Evolutionary conservation across 2,797 vertebrate species (phyloP).

Genomic region (Gymnoscopelus braueri): DNA sequence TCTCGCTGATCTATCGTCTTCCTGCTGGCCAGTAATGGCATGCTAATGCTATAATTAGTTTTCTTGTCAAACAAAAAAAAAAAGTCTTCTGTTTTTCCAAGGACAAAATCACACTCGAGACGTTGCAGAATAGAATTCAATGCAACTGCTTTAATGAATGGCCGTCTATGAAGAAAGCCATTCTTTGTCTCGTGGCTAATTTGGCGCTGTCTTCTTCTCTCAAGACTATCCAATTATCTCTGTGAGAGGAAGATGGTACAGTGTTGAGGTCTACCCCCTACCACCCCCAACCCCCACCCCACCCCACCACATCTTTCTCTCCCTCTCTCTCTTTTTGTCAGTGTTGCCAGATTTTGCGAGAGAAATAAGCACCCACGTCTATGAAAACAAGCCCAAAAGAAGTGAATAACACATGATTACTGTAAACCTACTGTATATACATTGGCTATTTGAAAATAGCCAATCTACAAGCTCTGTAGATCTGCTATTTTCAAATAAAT

Average conservation of each 20-base stretch:
- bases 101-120: slow-evolving; percentile 37
- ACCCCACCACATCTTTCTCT: not conserved
- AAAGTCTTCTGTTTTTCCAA: slow-evolving; percentile 38
- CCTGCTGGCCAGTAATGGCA: slow-evolving; percentile 51
- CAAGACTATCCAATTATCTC: slow-evolving; percentile 11
- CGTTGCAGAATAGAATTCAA: slow-evolving; percentile 32
- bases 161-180: not conserved
- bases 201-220: not conserved
- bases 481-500: too few species aligned
- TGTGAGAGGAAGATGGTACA: slow-evolving; percentile 9
- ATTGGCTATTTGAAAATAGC: too few species aligned
- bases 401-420: too few species aligned
- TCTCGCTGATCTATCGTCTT: slow-evolving; percentile 44
- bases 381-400: too few species aligned
- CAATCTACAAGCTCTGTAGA: too few species aligned
- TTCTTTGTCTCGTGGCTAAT: slow-evolving; percentile 34
- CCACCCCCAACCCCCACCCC: too few species aligned
- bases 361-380: too few species aligned
- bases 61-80: slow-evolving; percentile 54
- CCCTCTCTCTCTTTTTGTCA: slow-evolving; percentile 1
- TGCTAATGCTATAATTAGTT: slow-evolving; percentile 57
- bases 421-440: too few species aligned
- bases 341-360: too few species aligned
- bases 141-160: slow-evolving; percentile 12
- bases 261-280: not conserved